Conservation (phyloP, 2,797 vertebrate genomes). For the Sebastes alutus region DNA sequence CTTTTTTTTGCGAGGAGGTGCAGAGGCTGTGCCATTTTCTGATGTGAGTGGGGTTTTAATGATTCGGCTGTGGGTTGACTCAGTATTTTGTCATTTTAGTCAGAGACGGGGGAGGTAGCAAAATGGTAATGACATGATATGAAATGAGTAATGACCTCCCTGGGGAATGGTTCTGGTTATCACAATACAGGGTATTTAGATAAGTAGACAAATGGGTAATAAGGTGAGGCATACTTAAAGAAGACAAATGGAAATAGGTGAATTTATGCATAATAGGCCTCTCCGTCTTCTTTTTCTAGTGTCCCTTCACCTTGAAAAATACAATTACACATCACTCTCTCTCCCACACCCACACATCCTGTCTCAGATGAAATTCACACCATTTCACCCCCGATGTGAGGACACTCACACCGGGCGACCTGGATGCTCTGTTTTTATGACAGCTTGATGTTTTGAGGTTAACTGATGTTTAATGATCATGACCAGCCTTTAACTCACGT, state of each 20-base stretch:
- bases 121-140: background rate
- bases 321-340: background rate
- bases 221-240: background rate
- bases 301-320: background rate
- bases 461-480: slow-evolving; percentile 32
- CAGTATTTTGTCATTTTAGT: background rate
- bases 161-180: background rate
- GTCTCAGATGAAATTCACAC: background rate
- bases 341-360: background rate
- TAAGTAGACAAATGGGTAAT: background rate
- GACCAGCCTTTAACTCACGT: slow-evolving; percentile 14
- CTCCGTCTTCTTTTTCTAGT: background rate
- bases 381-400: background rate
- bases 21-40: background rate
- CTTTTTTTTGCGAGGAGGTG: background rate
- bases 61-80: background rate
- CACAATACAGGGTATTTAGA: background rate
- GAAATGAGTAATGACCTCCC: background rate
- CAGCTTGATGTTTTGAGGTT: slow-evolving; percentile 13
- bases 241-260: background rate
- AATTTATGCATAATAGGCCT: background rate
- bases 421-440: slow-evolving; percentile 8
- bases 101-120: background rate
- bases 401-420: background rate
- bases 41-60: background rate